phyloP scores from a whole-genome alignment of 2,797 vertebrate genomes.

The Myotis planiceps region DNA sequence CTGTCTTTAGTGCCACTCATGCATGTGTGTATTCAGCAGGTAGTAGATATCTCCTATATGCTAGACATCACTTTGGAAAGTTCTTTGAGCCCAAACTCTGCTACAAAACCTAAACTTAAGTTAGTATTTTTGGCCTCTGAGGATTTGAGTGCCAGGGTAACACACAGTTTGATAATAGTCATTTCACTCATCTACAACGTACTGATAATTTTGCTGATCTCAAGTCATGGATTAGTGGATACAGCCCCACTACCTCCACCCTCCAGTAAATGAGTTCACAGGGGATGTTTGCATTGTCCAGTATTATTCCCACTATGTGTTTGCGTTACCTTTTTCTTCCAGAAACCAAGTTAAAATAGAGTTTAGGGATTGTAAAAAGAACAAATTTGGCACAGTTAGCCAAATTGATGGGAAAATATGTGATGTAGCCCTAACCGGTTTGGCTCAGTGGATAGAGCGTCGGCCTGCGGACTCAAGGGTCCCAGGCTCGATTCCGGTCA shows the following conservation, averaged over 20 bases:
- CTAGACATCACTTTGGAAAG: not conserved
- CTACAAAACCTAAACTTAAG: constrained; percentile 47
- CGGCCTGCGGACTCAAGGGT: too few species aligned
- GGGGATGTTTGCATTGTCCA: not conserved
- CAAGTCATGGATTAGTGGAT: constrained; percentile 80
- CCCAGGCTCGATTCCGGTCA: too few species aligned
- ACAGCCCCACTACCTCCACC: not conserved
- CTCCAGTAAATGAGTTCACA: not conserved
- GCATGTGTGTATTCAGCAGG: not conserved
- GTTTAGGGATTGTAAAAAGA: not conserved
- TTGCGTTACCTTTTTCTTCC: constrained; percentile 40
- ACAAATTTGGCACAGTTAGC: not conserved
- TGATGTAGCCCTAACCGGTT: too few species aligned
- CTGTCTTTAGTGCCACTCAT: not conserved
- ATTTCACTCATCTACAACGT: constrained; percentile 88
- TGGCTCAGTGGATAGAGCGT: too few species aligned
- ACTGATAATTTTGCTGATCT: constrained; percentile 90
- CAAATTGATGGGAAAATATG: not conserved
- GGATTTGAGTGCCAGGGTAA: constrained; percentile 87
- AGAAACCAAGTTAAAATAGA: constrained; percentile 53
- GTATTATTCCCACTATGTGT: not conserved
- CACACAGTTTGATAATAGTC: constrained; percentile 90
- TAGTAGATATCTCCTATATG: not conserved
- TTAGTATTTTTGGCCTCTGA: constrained; percentile 74
- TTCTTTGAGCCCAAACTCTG: not conserved